Conservation (phyloP, 2,888 invertebrate species). For the Luperina testacea region DNA sequence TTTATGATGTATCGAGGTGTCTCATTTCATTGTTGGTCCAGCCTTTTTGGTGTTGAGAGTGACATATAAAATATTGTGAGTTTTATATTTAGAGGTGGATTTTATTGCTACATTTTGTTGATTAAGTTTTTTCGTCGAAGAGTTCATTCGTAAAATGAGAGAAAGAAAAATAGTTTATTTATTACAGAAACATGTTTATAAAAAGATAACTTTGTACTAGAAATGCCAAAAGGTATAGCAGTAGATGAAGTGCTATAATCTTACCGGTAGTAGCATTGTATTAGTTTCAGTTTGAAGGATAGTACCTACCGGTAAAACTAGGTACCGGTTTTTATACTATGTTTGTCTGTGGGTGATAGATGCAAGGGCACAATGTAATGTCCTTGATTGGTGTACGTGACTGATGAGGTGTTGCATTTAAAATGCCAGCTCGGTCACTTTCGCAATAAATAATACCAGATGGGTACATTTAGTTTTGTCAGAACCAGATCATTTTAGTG, state of each 20-base stretch:
- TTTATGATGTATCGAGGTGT: constrained; percentile 45
- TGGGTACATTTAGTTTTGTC: background rate
- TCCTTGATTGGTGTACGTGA: background rate
- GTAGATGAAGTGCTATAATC: background rate
- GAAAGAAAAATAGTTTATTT: background rate
- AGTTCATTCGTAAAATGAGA: background rate
- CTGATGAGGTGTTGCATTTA: background rate
- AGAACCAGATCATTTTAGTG: background rate
- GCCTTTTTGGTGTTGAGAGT: constrained; percentile 58
- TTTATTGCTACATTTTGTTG: background rate
- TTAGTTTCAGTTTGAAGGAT: background rate
- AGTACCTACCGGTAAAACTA: too few species aligned
- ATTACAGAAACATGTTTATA: background rate
- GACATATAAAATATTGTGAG: constrained; percentile 32
- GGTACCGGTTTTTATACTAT: background rate
- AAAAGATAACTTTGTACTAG: background rate
- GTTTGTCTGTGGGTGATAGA: background rate
- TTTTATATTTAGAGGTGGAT: constrained; percentile 15
- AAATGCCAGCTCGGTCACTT: background rate
- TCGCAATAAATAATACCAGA: background rate
- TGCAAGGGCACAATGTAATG: background rate
- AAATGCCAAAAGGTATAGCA: background rate
- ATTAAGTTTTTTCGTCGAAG: background rate
- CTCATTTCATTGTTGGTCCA: constrained; percentile 29
- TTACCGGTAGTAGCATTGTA: background rate